phyloP scores from a whole-genome alignment of 1,140 invertebrate genomes.

The Apis dorsata region DNA sequence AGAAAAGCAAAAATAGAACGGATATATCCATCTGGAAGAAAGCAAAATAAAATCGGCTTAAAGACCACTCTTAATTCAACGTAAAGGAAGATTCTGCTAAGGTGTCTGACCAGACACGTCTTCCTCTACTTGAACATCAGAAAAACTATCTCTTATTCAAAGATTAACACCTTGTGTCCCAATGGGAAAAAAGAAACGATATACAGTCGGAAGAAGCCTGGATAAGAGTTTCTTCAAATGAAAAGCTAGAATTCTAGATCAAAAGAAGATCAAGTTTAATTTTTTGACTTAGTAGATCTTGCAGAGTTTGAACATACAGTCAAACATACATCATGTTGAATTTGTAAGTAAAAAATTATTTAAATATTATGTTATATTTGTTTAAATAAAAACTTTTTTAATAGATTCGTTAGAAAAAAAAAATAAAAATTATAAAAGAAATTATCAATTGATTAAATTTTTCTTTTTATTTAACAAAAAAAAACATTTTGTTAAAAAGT shows the following conservation, averaged over 20 bases:
- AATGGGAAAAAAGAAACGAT: not conserved
- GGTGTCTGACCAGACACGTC: not conserved
- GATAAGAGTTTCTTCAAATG: conserved; percentile 5
- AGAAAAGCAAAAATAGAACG: no score
- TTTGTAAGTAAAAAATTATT: no score
- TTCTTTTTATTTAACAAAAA: no score
- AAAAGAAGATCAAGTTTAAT: conserved; percentile 43
- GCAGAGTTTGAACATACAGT: no score
- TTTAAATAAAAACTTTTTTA: no score
- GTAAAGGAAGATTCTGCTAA: not conserved
- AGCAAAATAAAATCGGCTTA: not conserved
- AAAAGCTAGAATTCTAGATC: conserved; percentile 55
- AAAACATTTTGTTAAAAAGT: no score
- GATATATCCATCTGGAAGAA: no score
- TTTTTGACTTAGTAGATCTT: not conserved
- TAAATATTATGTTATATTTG: no score
- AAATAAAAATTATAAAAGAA: no score
- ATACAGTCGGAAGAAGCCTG: conserved; percentile 23
- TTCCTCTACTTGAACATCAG: not conserved
- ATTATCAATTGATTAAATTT: no score
- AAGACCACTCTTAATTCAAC: not conserved
- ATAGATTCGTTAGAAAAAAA: no score
- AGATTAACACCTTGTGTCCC: conserved; percentile 32
- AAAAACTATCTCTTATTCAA: conserved; percentile 37
- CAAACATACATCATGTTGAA: no score